phyloP scores from a whole-genome alignment of 2,113 vertebrate species.

The Nothoprocta pentlandii region DNA sequence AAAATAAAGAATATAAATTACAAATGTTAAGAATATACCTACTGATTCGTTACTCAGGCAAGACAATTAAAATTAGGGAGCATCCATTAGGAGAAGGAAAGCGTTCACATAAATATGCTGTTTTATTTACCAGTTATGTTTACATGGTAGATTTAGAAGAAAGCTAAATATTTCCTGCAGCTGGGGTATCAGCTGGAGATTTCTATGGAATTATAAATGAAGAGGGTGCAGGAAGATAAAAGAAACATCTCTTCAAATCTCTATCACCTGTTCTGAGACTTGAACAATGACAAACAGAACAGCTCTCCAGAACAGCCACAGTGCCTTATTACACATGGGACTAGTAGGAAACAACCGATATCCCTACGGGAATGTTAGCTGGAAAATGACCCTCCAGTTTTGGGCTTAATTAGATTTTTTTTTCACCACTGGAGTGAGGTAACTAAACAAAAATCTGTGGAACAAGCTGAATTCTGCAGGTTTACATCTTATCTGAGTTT shows the following conservation, averaged over 20 bases:
- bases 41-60: background rate
- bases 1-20: background rate
- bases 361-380: background rate
- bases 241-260: background rate
- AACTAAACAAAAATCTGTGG: constrained; percentile 33
- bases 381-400: background rate
- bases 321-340: background rate
- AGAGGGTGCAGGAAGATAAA: background rate
- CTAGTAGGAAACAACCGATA: background rate
- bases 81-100: background rate
- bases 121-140: background rate
- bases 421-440: background rate
- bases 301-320: background rate
- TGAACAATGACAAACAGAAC: background rate
- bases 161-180: background rate
- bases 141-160: background rate
- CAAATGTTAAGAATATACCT: background rate
- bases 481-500: background rate
- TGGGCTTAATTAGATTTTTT: background rate
- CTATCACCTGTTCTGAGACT: background rate
- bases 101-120: background rate
- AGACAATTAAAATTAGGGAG: background rate
- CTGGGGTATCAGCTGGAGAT: background rate
- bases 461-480: background rate
- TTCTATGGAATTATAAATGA: background rate